Conservation (phyloP, 2,797 vertebrate genomes). For the Onychomys arenicola region DNA sequence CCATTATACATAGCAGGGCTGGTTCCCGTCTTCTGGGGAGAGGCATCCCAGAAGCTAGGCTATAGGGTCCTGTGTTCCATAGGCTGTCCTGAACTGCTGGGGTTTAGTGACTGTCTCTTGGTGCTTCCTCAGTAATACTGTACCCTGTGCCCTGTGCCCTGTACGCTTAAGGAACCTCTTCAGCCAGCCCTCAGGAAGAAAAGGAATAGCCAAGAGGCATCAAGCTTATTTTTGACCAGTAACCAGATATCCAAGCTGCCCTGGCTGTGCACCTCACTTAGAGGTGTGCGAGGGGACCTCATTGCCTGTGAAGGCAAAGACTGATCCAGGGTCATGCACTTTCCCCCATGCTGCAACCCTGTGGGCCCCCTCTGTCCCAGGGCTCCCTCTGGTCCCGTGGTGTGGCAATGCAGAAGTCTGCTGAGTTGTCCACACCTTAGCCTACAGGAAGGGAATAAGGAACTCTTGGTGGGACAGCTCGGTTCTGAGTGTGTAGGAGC, state of each 20-base stretch:
- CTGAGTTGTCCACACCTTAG: neutral
- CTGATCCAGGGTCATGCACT: neutral
- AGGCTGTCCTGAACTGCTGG: neutral
- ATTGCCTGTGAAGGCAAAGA: neutral
- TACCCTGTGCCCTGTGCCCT: neutral
- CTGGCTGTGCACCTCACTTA: neutral
- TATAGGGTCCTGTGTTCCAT: neutral
- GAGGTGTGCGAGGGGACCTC: neutral
- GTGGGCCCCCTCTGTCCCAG: neutral
- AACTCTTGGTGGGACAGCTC: neutral
- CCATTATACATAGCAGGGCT: neutral
- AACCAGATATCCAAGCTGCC: neutral
- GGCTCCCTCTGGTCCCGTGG: neutral
- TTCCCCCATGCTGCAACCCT: neutral
- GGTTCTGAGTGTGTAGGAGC: neutral
- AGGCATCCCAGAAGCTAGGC: neutral
- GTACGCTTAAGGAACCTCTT: neutral
- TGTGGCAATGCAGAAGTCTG: neutral
- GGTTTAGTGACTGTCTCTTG: neutral
- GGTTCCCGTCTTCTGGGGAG: neutral
- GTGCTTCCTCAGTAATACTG: neutral
- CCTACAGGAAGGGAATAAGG: neutral
- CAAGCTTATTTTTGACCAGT: neutral
- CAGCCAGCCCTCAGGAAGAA: neutral
- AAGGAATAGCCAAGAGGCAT: neutral